phyloP scores from a whole-genome alignment of 2,113 vertebrate genomes.

The Grammomys dolichurus region DNA sequence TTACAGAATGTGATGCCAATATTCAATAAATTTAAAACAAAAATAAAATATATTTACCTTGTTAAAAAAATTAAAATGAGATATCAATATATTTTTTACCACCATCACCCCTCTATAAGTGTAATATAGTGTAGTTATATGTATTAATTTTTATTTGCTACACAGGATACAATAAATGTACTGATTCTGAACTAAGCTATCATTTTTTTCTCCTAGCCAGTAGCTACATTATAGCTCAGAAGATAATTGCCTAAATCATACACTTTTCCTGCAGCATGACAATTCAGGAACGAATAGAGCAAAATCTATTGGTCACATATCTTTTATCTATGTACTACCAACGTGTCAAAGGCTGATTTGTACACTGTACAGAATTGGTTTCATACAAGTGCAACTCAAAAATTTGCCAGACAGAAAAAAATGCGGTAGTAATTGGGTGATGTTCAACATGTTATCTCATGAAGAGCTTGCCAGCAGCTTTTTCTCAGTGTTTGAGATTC shows the following conservation, averaged over 20 bases:
- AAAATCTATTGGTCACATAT: conserved; percentile 37
- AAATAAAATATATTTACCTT: background rate
- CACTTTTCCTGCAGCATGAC: background rate
- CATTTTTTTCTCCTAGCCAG: background rate
- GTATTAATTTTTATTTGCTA: background rate
- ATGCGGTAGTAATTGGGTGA: conserved; percentile 61
- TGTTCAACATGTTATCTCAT: conserved; percentile 53
- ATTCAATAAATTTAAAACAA: background rate
- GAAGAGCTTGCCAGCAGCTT: conserved; percentile 68
- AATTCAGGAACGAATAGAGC: background rate
- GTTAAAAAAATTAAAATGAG: background rate
- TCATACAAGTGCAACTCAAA: conserved; percentile 62
- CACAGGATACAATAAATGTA: background rate
- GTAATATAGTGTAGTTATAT: background rate
- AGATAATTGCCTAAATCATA: conserved; percentile 1
- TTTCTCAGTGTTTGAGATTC: conserved; percentile 58
- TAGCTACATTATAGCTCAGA: background rate
- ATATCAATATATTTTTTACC: background rate
- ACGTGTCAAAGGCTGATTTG: conserved; percentile 54
- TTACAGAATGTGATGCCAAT: background rate
- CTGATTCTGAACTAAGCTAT: background rate
- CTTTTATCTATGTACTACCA: background rate
- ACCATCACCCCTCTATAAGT: background rate
- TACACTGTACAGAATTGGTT: conserved; percentile 51
- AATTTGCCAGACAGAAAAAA: conserved; percentile 57